phyloP scores from a whole-genome alignment of 2,797 vertebrate genomes.

The Carapus acus region DNA sequence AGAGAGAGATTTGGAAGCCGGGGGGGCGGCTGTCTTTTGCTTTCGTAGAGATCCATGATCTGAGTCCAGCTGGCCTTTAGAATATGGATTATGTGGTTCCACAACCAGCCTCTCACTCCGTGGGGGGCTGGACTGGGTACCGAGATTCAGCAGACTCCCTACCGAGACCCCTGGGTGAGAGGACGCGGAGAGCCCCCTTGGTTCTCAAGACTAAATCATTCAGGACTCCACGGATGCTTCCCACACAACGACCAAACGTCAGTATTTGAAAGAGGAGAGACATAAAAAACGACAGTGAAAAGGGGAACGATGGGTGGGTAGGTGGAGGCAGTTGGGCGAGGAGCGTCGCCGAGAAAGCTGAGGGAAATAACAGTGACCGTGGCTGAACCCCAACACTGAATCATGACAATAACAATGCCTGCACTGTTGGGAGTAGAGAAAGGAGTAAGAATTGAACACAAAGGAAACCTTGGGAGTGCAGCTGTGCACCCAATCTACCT shows the following conservation, averaged over 20 bases:
- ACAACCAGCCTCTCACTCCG: conserved; percentile 49
- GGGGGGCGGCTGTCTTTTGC: conserved; percentile 55
- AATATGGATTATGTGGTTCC: conserved; percentile 72
- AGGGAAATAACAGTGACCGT: conserved; percentile 49
- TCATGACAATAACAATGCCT: conserved; percentile 64
- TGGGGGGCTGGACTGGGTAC: conserved; percentile 62
- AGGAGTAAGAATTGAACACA: conserved; percentile 21
- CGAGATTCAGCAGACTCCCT: conserved; percentile 59
- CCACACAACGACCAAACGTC: conserved; percentile 55
- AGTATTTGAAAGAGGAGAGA: conserved; percentile 56
- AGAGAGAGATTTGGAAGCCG: conserved; percentile 49
- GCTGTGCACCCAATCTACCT: conserved; percentile 63
- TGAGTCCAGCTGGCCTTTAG: conserved; percentile 73
- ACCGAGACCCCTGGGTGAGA: conserved; percentile 69
- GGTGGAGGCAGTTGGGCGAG: conserved; percentile 20
- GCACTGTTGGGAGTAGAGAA: conserved; percentile 48
- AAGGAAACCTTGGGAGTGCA: conserved; percentile 51
- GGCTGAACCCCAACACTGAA: conserved; percentile 49
- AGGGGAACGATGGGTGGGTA: conserved; percentile 33
- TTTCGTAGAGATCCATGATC: conserved; percentile 57
- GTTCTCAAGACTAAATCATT: conserved; percentile 57
- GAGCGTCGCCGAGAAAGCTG: conserved; percentile 33
- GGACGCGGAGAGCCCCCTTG: conserved; percentile 57
- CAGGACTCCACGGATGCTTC: conserved; percentile 52
- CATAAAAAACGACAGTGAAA: conserved; percentile 39